phyloP scores from a whole-genome alignment of 2,113 vertebrate species.

The Crypturellus undulatus region DNA sequence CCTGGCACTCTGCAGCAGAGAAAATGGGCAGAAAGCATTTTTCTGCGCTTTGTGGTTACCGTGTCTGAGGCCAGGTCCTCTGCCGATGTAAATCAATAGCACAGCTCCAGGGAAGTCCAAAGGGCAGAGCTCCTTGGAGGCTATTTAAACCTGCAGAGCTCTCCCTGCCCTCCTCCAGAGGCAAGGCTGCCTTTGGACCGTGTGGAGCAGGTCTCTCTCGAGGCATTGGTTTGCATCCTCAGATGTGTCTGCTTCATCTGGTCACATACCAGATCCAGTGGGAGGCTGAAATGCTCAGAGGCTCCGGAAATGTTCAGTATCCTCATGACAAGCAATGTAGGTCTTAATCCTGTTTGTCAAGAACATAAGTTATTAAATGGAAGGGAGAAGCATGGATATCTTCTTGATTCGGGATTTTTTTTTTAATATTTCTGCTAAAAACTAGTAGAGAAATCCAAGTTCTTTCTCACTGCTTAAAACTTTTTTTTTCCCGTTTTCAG shows the following conservation, averaged over 20 bases:
- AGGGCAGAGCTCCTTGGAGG: neutral
- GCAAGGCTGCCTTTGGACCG: accelerated
- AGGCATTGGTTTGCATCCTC: neutral
- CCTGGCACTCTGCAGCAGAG: neutral
- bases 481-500: neutral
- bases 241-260: neutral
- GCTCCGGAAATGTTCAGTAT: neutral
- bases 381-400: accelerated
- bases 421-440: neutral
- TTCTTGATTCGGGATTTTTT: neutral
- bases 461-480: neutral
- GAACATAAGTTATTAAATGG: neutral
- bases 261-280: neutral
- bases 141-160: neutral
- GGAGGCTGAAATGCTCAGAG: accelerated
- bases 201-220: accelerated
- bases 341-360: neutral
- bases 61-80: accelerated
- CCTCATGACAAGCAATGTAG: accelerated
- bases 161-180: neutral
- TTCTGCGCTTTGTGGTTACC: neutral
- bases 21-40: neutral
- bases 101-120: neutral
- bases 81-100: neutral
- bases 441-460: neutral